These are phyloP conservation scores for Sepioteuthis lessoniana DNA, from an alignment of 2,888 invertebrate genomes.

Conservation along the genomic window DNA sequence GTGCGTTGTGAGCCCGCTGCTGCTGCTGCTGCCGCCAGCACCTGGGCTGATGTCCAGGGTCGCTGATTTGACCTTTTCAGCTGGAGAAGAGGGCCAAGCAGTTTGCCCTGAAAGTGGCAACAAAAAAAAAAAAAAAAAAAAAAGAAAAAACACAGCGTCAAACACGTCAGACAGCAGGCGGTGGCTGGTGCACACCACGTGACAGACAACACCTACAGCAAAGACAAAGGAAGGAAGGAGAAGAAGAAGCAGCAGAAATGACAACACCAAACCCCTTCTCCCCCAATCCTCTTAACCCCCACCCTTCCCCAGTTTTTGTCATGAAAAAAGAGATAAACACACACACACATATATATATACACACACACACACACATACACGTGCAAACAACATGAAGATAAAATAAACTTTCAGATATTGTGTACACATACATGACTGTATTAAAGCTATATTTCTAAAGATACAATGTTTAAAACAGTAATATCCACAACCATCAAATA, in stretches of 20 bases:
- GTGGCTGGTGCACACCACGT: constrained; percentile 12
- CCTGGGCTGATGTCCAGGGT: constrained; percentile 37
- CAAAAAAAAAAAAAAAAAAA: neutral
- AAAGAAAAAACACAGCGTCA: constrained; percentile 37
- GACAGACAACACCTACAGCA: neutral
- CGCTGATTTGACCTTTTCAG: constrained; percentile 43
- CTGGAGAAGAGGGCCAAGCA: constrained; percentile 45
- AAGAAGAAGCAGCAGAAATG: neutral
- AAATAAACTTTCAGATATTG: neutral
- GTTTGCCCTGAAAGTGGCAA: constrained; percentile 47
- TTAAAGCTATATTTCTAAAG: neutral
- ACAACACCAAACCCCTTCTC: neutral
- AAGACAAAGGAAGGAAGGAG: neutral
- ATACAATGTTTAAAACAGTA: neutral
- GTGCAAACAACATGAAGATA: neutral
- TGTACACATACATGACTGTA: neutral
- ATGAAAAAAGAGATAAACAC: neutral
- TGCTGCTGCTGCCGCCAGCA: constrained; percentile 43
- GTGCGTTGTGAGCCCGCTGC: constrained; percentile 34
- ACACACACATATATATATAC: too few relatives aligned
- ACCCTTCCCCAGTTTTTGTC: neutral
- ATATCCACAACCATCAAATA: neutral
- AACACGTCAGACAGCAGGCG: constrained; percentile 42
- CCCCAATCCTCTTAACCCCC: neutral
- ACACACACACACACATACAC: neutral